These are phyloP conservation scores for Leptinotarsa defecta DNA, from an alignment of 1,140 invertebrate genomes.

Conservation along the genomic window DNA sequence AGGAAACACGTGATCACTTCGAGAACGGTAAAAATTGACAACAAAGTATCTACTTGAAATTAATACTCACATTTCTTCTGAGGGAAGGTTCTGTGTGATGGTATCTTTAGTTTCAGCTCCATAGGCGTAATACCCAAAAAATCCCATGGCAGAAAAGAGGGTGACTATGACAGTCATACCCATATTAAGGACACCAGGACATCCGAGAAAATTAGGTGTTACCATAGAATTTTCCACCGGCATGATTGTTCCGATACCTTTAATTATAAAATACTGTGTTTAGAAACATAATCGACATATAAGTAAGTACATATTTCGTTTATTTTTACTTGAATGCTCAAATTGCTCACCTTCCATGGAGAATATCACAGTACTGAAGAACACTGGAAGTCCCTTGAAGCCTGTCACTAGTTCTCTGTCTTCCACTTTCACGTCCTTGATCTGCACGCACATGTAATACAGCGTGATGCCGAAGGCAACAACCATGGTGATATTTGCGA, in stretches of 20 bases:
- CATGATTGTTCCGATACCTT: conserved; percentile 77
- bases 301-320: conserved; percentile 47
- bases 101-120: conserved; percentile 69
- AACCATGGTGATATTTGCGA: conserved; percentile 72
- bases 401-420: conserved; percentile 34
- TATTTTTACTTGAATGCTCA: background rate
- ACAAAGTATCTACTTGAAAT: background rate
- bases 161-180: conserved; percentile 77
- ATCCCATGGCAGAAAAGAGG: conserved; percentile 77
- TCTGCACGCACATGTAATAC: conserved; percentile 72
- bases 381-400: conserved; percentile 59
- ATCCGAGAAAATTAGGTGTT: conserved; percentile 76
- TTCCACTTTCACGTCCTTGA: conserved; percentile 41
- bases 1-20: too few relatives aligned
- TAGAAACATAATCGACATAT: conserved; percentile 7
- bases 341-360: conserved; percentile 68
- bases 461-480: conserved; percentile 70
- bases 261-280: too few relatives aligned
- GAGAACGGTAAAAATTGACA: too few relatives aligned
- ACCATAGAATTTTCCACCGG: conserved; percentile 89
- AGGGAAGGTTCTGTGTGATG: conserved; percentile 73
- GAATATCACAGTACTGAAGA: conserved; percentile 77
- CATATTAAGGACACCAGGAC: conserved; percentile 79
- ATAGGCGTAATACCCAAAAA: conserved; percentile 82
- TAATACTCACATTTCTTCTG: conserved; percentile 63